phyloP scores from a whole-genome alignment of 2,888 invertebrate species.

The Cryptus armator region DNA sequence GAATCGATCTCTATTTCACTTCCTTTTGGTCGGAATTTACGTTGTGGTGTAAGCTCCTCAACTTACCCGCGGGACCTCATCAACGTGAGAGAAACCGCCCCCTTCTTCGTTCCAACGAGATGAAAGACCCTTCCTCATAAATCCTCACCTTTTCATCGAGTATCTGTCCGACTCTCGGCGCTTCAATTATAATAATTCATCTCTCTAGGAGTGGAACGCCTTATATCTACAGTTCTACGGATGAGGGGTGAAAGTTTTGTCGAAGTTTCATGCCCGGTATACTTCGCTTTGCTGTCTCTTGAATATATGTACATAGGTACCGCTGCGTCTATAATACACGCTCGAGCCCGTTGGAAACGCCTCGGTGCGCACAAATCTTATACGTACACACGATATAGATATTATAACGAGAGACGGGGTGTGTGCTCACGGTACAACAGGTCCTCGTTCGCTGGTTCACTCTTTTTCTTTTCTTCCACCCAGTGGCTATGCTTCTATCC shows the following conservation, averaged over 20 bases:
- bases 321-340: constrained; percentile 41
- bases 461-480: constrained; percentile 23
- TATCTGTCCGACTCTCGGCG: constrained; percentile 56
- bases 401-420: constrained; percentile 14
- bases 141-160: constrained; percentile 57
- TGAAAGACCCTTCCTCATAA: constrained; percentile 60
- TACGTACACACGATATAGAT: constrained; percentile 39
- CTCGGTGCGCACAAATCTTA: constrained; percentile 56
- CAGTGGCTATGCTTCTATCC: constrained; percentile 17
- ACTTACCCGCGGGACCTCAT: constrained; percentile 49
- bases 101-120: constrained; percentile 42
- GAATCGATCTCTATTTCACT: constrained; percentile 35
- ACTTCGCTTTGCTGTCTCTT: constrained; percentile 53
- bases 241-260: constrained; percentile 58
- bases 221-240: constrained; percentile 43
- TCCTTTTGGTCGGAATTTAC: constrained; percentile 8
- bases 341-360: constrained; percentile 35
- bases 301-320: constrained; percentile 27
- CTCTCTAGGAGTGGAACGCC: constrained; percentile 44
- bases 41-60: constrained; percentile 5
- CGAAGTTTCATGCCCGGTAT: constrained; percentile 48
- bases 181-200: constrained; percentile 68
- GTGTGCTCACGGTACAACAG: constrained; percentile 46
- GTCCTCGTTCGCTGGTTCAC: constrained; percentile 22
- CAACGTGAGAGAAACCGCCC: constrained; percentile 41